These are phyloP conservation scores for Trachythela sp. DNA, from an alignment of 64 coral and sea anemone species.

Conservation along the genomic window DNA sequence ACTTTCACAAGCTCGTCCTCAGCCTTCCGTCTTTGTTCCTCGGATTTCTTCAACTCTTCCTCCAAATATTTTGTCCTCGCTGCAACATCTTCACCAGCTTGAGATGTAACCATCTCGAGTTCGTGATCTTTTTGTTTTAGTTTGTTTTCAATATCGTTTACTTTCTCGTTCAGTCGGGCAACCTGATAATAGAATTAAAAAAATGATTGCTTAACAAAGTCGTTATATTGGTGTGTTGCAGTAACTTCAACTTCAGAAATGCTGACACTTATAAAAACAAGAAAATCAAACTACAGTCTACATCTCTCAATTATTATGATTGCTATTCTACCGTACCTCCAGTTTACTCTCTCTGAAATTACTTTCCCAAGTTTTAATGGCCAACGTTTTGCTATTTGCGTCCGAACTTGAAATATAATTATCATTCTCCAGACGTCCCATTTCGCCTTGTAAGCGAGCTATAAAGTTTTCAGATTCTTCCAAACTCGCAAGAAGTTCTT, in stretches of 20 bases:
- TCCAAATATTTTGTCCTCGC: neutral
- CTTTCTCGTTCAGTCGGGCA: neutral
- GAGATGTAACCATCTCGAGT: neutral
- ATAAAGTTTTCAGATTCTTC: slow-evolving; percentile 73
- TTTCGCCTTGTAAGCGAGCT: slow-evolving; percentile 70
- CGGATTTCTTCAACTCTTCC: neutral
- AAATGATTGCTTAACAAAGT: too few relatives aligned
- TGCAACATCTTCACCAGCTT: neutral
- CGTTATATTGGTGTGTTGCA: too few relatives aligned
- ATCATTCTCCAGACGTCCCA: slow-evolving; percentile 79
- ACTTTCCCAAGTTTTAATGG: slow-evolving; percentile 64
- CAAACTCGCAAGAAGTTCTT: slow-evolving; percentile 52
- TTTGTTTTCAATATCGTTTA: neutral
- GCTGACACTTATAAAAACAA: neutral
- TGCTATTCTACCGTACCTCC: slow-evolving; percentile 26
- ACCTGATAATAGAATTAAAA: too few relatives aligned
- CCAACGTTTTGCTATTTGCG: slow-evolving; percentile 64
- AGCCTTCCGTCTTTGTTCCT: neutral
- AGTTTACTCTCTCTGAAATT: slow-evolving; percentile 76
- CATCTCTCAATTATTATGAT: too few relatives aligned
- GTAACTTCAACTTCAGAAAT: too few relatives aligned
- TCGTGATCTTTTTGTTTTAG: slow-evolving; percentile 1
- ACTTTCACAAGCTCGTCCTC: neutral
- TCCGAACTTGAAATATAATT: slow-evolving; percentile 55
- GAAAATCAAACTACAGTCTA: too few relatives aligned